These are phyloP conservation scores for Kryptolebias marmoratus DNA, from an alignment of 2,113 vertebrate genomes.

Conservation along the genomic window DNA sequence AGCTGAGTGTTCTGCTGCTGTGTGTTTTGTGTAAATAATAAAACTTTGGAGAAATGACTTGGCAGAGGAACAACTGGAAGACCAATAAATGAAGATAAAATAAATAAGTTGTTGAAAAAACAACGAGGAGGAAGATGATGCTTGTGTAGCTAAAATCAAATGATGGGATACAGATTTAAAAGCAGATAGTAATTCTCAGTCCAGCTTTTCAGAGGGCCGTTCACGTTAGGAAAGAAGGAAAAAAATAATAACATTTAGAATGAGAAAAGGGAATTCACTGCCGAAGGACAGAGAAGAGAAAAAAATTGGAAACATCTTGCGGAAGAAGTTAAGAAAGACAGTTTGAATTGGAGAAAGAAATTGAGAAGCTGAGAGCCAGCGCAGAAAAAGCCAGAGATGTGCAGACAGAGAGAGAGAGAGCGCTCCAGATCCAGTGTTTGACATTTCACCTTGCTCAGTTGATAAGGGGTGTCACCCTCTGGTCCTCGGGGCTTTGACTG, in stretches of 20 bases:
- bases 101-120: slow-evolving; percentile 29
- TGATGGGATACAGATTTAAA: slow-evolving; percentile 14
- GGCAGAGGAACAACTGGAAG: slow-evolving; percentile 15
- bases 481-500: slow-evolving; percentile 76
- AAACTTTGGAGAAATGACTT: slow-evolving; percentile 9
- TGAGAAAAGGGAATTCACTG: slow-evolving; percentile 16
- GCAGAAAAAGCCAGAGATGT: slow-evolving; percentile 25
- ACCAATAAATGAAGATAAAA: slow-evolving; percentile 9
- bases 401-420: slow-evolving; percentile 49
- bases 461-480: slow-evolving; percentile 79
- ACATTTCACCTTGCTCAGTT: slow-evolving; percentile 80
- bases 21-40: slow-evolving; percentile 25
- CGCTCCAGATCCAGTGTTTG: slow-evolving; percentile 77
- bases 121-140: slow-evolving; percentile 29
- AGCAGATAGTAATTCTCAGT: slow-evolving; percentile 16
- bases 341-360: slow-evolving; percentile 22
- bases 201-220: slow-evolving; percentile 26
- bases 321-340: slow-evolving; percentile 35
- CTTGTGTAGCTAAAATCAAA: slow-evolving; percentile 35
- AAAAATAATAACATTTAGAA: slow-evolving; percentile 18
- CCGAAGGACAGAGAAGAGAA: not conserved
- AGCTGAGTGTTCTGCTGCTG: slow-evolving; percentile 54
- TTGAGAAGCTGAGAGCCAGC: slow-evolving; percentile 23
- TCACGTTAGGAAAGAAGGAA: not conserved
- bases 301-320: slow-evolving; percentile 3